These are phyloP conservation scores for Machimus rusticus DNA, from an alignment of 2,888 invertebrate species.

Conservation along the genomic window DNA sequence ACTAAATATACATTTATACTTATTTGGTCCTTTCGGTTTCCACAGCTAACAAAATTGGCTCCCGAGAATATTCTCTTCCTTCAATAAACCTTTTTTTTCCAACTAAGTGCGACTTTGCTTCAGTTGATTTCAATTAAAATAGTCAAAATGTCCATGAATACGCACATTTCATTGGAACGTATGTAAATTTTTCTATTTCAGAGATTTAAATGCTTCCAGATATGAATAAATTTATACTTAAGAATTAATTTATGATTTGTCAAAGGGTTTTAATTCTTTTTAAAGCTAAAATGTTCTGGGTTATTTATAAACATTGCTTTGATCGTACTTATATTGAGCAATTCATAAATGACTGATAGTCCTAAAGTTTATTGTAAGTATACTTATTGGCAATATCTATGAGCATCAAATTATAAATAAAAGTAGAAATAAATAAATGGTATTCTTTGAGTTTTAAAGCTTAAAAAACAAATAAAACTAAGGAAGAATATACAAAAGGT, in stretches of 20 bases:
- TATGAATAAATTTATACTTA: background rate
- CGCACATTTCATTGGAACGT: slow-evolving; percentile 39
- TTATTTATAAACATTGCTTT: background rate
- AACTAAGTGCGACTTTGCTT: background rate
- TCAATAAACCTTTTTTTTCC: background rate
- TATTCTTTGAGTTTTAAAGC: too few relatives aligned
- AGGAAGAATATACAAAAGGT: too few relatives aligned
- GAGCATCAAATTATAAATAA: background rate
- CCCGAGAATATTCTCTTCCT: background rate
- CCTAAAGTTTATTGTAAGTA: background rate
- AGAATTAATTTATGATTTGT: background rate
- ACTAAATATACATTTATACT: slow-evolving; percentile 23
- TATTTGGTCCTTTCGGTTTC: slow-evolving; percentile 15
- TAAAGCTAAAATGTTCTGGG: background rate
- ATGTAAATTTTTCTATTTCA: background rate
- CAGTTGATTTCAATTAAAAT: background rate
- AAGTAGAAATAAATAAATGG: too few relatives aligned
- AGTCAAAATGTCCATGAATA: slow-evolving; percentile 48
- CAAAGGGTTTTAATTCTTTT: background rate
- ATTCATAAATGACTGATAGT: background rate
- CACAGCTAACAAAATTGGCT: slow-evolving; percentile 24
- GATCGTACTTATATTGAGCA: background rate
- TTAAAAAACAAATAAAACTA: too few relatives aligned
- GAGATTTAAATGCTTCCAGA: background rate
- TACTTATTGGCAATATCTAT: background rate